Evolutionary conservation across 2,888 invertebrate genomes (phyloP).

Genomic region (Plagodis pulveraria): DNA sequence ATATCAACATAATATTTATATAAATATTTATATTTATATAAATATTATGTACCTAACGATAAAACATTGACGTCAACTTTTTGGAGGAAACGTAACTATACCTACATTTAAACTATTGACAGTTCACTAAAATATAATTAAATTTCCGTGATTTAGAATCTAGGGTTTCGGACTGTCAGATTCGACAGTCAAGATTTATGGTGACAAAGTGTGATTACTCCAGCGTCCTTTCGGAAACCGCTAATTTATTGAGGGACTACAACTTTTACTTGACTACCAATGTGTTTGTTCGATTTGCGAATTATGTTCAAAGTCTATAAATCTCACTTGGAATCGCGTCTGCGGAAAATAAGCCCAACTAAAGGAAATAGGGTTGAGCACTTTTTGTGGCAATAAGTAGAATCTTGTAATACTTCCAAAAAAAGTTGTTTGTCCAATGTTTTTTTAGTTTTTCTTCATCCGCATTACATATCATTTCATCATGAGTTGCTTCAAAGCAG

Average conservation of each 20-base stretch:
- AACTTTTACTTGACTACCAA: neutral
- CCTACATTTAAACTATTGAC: slow-evolving; percentile 6
- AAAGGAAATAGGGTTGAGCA: too few relatives aligned
- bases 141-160: slow-evolving; percentile 17
- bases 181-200: slow-evolving; percentile 21
- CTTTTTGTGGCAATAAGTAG: too few relatives aligned
- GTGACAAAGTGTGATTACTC: slow-evolving; percentile 22
- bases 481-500: too few relatives aligned
- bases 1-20: too few relatives aligned
- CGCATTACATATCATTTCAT: too few relatives aligned
- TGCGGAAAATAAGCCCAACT: too few relatives aligned
- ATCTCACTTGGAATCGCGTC: neutral
- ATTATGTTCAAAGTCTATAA: neutral
- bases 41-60: too few relatives aligned
- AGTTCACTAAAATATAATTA: slow-evolving; percentile 13
- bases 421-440: too few relatives aligned
- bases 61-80: too few relatives aligned
- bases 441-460: too few relatives aligned
- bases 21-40: too few relatives aligned
- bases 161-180: slow-evolving; percentile 12
- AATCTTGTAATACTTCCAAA: too few relatives aligned
- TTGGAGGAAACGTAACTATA: neutral
- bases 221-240: slow-evolving; percentile 13
- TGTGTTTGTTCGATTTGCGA: neutral
- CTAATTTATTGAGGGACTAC: slow-evolving; percentile 9